Base-by-base conservation (phyloP, 2,888 invertebrate genomes). In the Neoaliturus tenellus region DNA sequence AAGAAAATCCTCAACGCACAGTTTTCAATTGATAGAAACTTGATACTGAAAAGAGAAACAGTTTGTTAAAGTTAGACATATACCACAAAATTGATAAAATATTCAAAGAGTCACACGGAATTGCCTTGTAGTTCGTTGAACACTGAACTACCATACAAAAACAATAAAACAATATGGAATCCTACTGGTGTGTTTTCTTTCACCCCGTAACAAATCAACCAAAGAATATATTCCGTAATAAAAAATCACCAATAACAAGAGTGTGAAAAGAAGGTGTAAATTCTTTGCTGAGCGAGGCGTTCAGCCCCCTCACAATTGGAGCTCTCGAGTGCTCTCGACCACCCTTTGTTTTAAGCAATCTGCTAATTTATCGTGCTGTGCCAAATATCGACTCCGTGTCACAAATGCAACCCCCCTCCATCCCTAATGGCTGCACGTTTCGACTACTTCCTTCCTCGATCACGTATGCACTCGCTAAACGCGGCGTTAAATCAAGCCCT, bases 321-420 rank as follows among this genome's bases (percentile, higher is more conserved):
- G 8, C n/a, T 2, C 35, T 75, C 75, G 20, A 39, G 35, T 14
- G 75, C 75, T 17, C 75, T 28, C 41, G 39, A 28, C 75, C 39
- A 14, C 62, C 75, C 48, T 75, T 75, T 75, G 75, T 75, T 75
- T 75, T 48, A 41, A 75, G 75, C 75, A 75, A 75, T 75, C 75
- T 44, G 44, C 75, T 48, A 75, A 75, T 75, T 75, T 75, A 75
- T 75, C 75, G 75, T 17, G 20, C 48, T 48, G 75, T 35, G 44
- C 25, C 41, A 75, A 75, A 35, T 44, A 44, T 48, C 44, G 48
- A 44, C 39, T 48, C 48, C 44, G 28, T 20, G 71, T 69, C 69
- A 58, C 58, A 25, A 31, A 67, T 67, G 67, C 67, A 67, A n/a
- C 41, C 8, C 69, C 12, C 71, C 33, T 39, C 41, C 62, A 4